Conservation (phyloP, 2,888 invertebrate species). For the Tipula helvola region DNA sequence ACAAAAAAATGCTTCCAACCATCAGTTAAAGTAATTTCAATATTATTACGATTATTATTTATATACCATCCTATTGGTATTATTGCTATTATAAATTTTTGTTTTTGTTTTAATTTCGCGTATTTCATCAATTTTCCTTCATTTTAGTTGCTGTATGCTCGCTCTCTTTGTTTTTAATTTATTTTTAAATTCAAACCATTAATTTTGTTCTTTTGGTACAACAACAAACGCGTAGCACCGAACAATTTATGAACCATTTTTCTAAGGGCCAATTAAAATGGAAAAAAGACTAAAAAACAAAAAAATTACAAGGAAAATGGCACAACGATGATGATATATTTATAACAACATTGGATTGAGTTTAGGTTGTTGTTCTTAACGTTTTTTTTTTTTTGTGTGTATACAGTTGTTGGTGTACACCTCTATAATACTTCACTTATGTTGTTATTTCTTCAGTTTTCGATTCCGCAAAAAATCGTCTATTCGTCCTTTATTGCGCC, state of each 20-base stretch:
- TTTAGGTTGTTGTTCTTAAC: background rate
- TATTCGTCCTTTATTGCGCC: background rate
- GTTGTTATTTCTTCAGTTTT: background rate
- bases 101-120: background rate
- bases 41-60: background rate
- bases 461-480: background rate
- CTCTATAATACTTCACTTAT: background rate
- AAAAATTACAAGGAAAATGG: background rate
- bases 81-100: background rate
- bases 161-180: background rate
- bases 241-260: conserved; percentile 4
- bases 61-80: background rate
- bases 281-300: background rate
- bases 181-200: background rate
- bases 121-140: conserved; percentile 4
- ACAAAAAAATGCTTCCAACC: background rate
- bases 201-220: background rate
- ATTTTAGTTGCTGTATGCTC: background rate
- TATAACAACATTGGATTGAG: background rate
- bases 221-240: background rate
- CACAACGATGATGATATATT: background rate
- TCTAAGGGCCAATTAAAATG: background rate
- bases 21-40: background rate
- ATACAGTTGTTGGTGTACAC: background rate
- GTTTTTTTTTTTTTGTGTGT: background rate